Conservation (phyloP, 2,113 vertebrate species). For the Prionailurus bengalensis region DNA sequence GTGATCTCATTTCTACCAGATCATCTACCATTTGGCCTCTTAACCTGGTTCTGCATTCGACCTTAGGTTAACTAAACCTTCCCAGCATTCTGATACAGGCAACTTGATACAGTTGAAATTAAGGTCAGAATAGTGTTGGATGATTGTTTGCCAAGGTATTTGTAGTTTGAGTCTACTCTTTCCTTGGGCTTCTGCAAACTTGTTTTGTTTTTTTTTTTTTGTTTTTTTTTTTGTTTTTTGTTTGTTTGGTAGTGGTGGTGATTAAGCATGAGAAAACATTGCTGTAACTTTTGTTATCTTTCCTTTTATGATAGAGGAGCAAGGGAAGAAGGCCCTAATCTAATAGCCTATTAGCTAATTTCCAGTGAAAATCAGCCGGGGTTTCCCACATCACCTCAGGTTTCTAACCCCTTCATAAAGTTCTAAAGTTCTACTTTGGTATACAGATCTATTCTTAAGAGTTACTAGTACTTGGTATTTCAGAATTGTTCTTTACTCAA, state of each 20-base stretch:
- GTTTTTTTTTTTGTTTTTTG: neutral
- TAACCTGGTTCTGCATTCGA: neutral
- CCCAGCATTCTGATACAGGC: slow-evolving; percentile 4
- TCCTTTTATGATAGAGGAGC: neutral
- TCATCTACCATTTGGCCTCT: slow-evolving; percentile 54
- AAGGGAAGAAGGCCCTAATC: neutral
- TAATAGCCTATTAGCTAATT: slow-evolving; percentile 11
- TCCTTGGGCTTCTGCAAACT: neutral
- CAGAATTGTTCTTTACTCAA: slow-evolving; percentile 12
- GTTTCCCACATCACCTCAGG: neutral
- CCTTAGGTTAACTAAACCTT: slow-evolving; percentile 54
- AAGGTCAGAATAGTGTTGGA: slow-evolving; percentile 50
- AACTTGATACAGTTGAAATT: slow-evolving; percentile 49
- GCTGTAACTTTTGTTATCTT: slow-evolving; percentile 6
- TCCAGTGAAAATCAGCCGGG: neutral
- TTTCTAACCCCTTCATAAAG: neutral
- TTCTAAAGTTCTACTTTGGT: neutral
- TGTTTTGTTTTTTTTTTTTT: neutral
- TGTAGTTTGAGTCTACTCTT: neutral
- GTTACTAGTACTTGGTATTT: neutral
- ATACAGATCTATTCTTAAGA: neutral
- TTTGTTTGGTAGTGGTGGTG: neutral
- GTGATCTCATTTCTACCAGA: slow-evolving; percentile 20
- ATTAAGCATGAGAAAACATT: neutral
- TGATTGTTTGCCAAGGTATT: neutral